Evolutionary conservation across 2,113 vertebrate species (phyloP), one percentile per base, ranked within the genome.

Genomic region (Hydrolagus affinis): DNA sequence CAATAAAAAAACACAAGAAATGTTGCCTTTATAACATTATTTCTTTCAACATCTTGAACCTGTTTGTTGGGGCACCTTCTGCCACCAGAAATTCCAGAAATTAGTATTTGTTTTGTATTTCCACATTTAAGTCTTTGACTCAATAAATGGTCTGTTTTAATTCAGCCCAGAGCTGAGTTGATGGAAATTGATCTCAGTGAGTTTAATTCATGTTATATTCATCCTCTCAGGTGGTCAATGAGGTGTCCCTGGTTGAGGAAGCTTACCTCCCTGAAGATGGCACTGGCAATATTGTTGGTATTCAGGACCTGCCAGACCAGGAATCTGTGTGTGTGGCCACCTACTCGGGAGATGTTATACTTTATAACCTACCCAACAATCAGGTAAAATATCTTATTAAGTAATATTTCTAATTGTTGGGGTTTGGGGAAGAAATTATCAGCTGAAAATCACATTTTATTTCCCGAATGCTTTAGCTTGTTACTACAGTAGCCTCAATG

Each of bases 261-360:
- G 90, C 91, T 32, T 97, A 94, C 90, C 91, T 99, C 28, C 93
- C 95, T 0, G 91, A 95, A 30, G 96, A 98, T 72, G 95, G 95
- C 86, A 94, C 92, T 15, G 96, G 95, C 0, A 19, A 23, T 70
- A 90, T 98, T 0, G 91, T 98, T 3, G 96, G 94, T 11, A 88
- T 98, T 0, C 95, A 98, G 91, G 95, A 97, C 87, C 87, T 98
- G 85, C 93, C 95, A 15, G 98, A 97, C 59, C 93, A 95, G 11
- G 95, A 97, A 86, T 94, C 94, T 0, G 94, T 94, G 0, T 99
- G 98, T 90, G 88, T 98, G 89, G 96, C 96, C 86, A 98, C 95
- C 7, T 92, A 94, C 4, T 91, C 89, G 0, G 98, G 98, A 8
- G 97, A 98, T 10, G 94, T 99, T 59, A 86, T 98, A 2, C 89